Conservation (phyloP, 2,797 vertebrate genomes). For the Sebastes paucispinis region DNA sequence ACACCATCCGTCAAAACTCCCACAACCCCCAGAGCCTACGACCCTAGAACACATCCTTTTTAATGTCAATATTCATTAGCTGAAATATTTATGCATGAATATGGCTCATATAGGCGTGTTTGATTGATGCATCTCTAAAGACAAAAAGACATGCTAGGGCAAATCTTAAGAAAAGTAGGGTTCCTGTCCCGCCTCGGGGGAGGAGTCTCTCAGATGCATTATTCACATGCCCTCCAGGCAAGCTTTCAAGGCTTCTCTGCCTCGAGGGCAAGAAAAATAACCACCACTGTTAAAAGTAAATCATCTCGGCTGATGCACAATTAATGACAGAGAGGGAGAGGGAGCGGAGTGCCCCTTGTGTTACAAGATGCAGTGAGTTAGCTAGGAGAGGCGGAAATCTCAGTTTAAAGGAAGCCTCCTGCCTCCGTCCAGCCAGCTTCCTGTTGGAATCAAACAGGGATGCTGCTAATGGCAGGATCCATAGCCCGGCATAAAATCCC, state of each 20-base stretch:
- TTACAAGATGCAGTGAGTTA: slow-evolving; percentile 31
- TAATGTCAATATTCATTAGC: slow-evolving; percentile 91
- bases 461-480: slow-evolving; percentile 70
- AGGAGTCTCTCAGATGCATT: slow-evolving; percentile 99
- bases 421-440: slow-evolving; percentile 81
- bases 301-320: slow-evolving; percentile 98
- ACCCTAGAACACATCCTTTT: slow-evolving; percentile 73
- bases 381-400: slow-evolving; percentile 81
- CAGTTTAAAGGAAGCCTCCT: slow-evolving; percentile 87
- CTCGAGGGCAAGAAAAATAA: slow-evolving; percentile 95
- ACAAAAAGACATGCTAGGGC: slow-evolving; percentile 94
- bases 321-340: slow-evolving; percentile 85
- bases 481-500: not conserved
- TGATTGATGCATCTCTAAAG: slow-evolving; percentile 98
- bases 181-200: slow-evolving; percentile 92
- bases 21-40: slow-evolving; percentile 67
- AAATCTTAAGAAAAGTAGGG: slow-evolving; percentile 95
- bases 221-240: slow-evolving; percentile 98
- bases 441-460: slow-evolving; percentile 75
- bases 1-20: slow-evolving; percentile 87
- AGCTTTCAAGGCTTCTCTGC: slow-evolving; percentile 99
- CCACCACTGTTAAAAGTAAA: slow-evolving; percentile 99
- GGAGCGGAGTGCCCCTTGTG: slow-evolving; percentile 54
- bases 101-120: slow-evolving; percentile 89
- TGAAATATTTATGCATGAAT: slow-evolving; percentile 98